A percentile compares a stretch with the other conserved stretches of the same genome.
phyloP scores from a whole-genome alignment of 2,797 vertebrate genomes.

The Vireo griseus region DNA sequence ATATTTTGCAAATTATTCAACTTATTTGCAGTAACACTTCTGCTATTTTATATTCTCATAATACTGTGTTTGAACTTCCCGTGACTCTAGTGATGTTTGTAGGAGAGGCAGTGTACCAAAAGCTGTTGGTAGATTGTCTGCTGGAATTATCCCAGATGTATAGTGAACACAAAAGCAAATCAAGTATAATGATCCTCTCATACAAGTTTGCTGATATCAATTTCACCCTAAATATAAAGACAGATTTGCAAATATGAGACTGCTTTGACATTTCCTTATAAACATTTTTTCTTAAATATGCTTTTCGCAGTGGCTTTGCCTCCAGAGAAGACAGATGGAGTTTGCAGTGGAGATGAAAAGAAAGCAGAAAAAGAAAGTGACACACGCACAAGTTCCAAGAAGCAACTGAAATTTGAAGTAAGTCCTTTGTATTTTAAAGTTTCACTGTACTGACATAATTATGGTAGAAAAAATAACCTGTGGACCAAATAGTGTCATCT shows the following conservation, averaged over 20 bases:
- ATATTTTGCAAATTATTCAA: conserved; percentile 39
- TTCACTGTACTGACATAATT: conserved; percentile 15
- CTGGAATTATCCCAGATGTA: conserved; percentile 31
- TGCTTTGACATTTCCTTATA: conserved; percentile 45
- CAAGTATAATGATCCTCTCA: conserved; percentile 52
- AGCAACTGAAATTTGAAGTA: conserved; percentile 98
- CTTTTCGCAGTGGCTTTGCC: conserved; percentile 88
- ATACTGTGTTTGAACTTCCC: conserved; percentile 35
- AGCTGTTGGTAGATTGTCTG: conserved; percentile 28
- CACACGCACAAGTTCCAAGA: conserved; percentile 80
- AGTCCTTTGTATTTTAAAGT: conserved; percentile 57
- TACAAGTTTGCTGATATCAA: conserved; percentile 24
- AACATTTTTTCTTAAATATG: conserved; percentile 33
- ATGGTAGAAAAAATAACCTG: conserved; percentile 29
- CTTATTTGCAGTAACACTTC: conserved; percentile 31
- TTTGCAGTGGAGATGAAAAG: conserved; percentile 87
- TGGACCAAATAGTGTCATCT: neutral
- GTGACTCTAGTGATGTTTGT: conserved; percentile 18
- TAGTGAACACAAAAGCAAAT: conserved; percentile 54
- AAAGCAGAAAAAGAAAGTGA: conserved; percentile 83
- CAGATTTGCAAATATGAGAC: conserved; percentile 49
- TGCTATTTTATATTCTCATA: conserved; percentile 29
- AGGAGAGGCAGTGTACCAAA: neutral
- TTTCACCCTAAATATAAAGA: conserved; percentile 40
- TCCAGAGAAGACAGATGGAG: conserved; percentile 90